phyloP scores from a whole-genome alignment of 2,113 vertebrate species.

The Pachyramphus minor region DNA sequence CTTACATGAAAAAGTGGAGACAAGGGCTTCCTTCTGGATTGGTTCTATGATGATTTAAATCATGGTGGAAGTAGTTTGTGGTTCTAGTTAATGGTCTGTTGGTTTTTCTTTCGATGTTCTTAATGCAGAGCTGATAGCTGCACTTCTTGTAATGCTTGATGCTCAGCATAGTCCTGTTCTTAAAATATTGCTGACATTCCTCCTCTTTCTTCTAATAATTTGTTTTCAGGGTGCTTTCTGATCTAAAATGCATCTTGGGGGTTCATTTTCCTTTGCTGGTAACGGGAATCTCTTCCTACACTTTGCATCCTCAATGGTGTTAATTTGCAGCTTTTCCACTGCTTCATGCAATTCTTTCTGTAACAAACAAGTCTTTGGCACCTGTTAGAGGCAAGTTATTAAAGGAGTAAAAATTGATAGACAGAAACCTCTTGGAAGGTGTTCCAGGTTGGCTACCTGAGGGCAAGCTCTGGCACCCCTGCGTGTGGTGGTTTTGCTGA shows the following conservation, averaged over 20 bases:
- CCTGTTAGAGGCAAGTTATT: neutral
- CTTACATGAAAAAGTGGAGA: neutral
- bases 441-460: neutral
- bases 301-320: neutral
- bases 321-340: neutral
- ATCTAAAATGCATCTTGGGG: neutral
- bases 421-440: neutral
- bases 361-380: neutral
- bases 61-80: neutral
- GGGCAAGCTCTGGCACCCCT: neutral
- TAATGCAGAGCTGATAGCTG: neutral
- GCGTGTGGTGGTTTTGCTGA: accelerated
- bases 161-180: neutral
- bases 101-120: neutral
- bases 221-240: neutral
- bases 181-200: neutral
- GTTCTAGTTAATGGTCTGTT: neutral
- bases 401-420: neutral
- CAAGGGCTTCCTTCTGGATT: neutral
- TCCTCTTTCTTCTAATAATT: neutral
- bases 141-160: neutral
- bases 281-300: neutral
- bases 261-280: neutral
- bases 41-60: neutral
- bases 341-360: neutral